Evolutionary conservation across 1,140 invertebrate species (phyloP).

Genomic region (Muscidifurax raptorellus): DNA sequence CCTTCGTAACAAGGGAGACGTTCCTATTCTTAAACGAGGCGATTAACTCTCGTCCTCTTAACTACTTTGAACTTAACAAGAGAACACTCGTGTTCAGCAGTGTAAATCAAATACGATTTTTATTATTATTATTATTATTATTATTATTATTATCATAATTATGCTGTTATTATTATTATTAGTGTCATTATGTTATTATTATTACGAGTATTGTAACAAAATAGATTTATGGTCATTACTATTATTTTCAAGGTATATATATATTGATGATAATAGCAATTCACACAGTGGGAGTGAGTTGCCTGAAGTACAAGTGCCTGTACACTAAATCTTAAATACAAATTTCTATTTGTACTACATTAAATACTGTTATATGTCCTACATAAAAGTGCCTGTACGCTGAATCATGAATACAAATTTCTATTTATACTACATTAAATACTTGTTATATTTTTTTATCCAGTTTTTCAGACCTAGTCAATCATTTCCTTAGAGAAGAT

Average conservation of each 20-base stretch:
- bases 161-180: conserved; percentile 49
- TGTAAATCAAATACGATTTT: conserved; percentile 25
- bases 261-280: background rate
- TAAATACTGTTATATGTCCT: conserved; percentile 20
- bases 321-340: conserved; percentile 54
- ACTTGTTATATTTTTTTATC: background rate
- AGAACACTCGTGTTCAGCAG: conserved; percentile 18
- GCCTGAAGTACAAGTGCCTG: conserved; percentile 62
- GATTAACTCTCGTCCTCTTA: background rate
- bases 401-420: conserved; percentile 54
- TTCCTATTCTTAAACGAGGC: conserved; percentile 35
- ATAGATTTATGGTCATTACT: conserved; percentile 53
- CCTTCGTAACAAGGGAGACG: conserved; percentile 17
- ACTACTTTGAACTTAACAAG: conserved; percentile 23
- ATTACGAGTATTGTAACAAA: conserved; percentile 17
- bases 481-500: background rate
- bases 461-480: background rate
- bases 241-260: conserved; percentile 41
- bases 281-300: conserved; percentile 49
- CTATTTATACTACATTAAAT: conserved; percentile 51
- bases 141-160: conserved; percentile 22
- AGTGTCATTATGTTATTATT: conserved; percentile 23
- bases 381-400: conserved; percentile 62
- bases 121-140: conserved; percentile 21
- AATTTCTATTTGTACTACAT: conserved; percentile 53